Base-by-base conservation (phyloP, 2,113 vertebrate genomes). In the Ameiurus melas region DNA sequence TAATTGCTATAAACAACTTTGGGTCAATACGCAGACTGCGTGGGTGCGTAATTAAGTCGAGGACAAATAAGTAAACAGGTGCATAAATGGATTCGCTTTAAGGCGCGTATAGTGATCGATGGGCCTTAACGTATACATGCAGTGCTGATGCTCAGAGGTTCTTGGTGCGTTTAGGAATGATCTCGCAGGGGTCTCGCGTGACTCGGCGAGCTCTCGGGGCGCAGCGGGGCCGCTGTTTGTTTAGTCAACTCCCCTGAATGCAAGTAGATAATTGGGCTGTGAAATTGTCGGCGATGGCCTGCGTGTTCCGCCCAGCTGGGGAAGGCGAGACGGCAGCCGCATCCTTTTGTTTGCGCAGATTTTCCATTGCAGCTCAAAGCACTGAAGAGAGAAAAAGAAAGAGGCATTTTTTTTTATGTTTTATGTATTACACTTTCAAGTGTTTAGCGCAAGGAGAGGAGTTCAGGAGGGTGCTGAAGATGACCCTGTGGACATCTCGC, bases 201-300 rank as follows among this genome's bases (percentile, higher is more conserved):
- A 96, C 94, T 96, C 94, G 94, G 95, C 95, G 95, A 95, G 92
- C 95, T 96, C 95, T 96, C 96, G 96, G 95, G 94, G 92, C 97
- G 94, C 97, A 96, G 97, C 96, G 93, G 96, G 93, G 96, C 95
- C 96, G 95, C 94, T 96, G 97, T 97, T 97, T 97, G 97, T 97
- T 97, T 97, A 96, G 96, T 97, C 96, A 97, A 97, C 97, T 97
- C 96, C 96, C 96, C 97, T 97, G 96, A 97, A 97, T 97, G 97
- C 96, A 97, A 97, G 96, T 97, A 97, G 97, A 97, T 97, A 97
- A 97, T 97, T 97, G 97, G 96, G 95, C 97, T 97, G 96, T 95
- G 96, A 97, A 97, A 96, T 97, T 97, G 96, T 96, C 96, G 95
- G 95, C 95, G 96, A 96, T 96, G 95, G 96, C 96, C 96, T 95